Conservation (phyloP, 2,797 vertebrate genomes). For the Rachycentron canadum region DNA sequence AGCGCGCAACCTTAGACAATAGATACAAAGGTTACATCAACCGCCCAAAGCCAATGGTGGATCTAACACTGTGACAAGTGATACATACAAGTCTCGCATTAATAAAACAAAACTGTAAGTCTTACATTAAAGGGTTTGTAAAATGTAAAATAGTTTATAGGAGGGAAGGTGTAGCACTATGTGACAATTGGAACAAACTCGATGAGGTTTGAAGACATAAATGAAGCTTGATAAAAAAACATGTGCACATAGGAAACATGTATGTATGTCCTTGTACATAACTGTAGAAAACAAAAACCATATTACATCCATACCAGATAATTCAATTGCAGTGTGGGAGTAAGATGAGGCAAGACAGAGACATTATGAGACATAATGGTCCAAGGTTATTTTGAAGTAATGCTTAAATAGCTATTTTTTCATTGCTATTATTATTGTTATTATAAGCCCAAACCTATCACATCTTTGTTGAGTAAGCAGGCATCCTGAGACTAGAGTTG, state of each 20-base stretch:
- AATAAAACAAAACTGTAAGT: background rate
- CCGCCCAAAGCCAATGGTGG: slow-evolving; percentile 8
- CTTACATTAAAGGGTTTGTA: background rate
- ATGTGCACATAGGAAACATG: background rate
- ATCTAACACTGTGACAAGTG: slow-evolving; percentile 10
- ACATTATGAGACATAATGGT: slow-evolving; percentile 28
- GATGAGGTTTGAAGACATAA: background rate
- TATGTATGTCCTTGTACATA: background rate
- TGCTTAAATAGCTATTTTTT: background rate
- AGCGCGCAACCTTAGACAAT: slow-evolving; percentile 39
- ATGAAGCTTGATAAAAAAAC: too few species aligned
- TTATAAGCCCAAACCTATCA: background rate
- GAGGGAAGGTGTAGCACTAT: background rate
- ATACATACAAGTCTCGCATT: background rate
- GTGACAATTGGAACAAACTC: background rate
- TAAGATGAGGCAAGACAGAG: slow-evolving; percentile 30
- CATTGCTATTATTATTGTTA: too few species aligned
- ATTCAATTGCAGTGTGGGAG: slow-evolving; percentile 5
- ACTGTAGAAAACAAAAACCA: background rate
- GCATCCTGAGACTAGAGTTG: background rate
- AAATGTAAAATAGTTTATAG: background rate
- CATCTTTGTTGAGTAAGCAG: background rate
- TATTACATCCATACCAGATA: background rate
- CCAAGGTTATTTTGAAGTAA: slow-evolving; percentile 23
- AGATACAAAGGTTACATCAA: slow-evolving; percentile 59